Base-by-base conservation (phyloP, 1,140 invertebrate species). In the Drosophila sechellia region DNA sequence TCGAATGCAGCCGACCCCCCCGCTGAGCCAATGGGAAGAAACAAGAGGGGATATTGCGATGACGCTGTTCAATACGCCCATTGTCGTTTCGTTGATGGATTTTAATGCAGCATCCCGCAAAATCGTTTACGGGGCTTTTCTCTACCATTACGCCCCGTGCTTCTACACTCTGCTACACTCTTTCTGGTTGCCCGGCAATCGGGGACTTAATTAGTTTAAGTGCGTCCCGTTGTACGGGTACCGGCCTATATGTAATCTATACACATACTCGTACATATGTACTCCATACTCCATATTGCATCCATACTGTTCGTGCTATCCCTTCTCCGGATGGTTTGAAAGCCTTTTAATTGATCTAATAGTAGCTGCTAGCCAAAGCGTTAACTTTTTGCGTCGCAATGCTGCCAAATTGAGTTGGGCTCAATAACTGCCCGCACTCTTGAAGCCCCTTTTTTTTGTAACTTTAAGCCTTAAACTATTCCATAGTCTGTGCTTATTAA, bases 151-250 rank as follows among this genome's bases (percentile, higher is more conserved):
- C 64, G 65, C 61, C 37, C 59, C 17, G 20, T 35, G 11, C 40
- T 22, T n/a, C 22, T 17, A 11, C 11, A 15, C 37, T 35, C 13
- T 42, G 4, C 8, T 42, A 27, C 39, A 34, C 37, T 20, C 46
- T 65, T 43, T 27, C 46, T 65, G 60, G 64, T 68, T 68, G 60
- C 64, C 60, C 37, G 60, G 64, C 64, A 65, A 68, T 65, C 60
- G 65, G 46, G 46, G 46, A 37, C 60, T 68, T 68, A 68, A 68
- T 65, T 68, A 68, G 64, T 68, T 68, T 65, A 68, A 68, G 64
- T 65, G 64, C 59, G 60, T 65, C 60, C 37, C 37, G 20, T 68
- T 53, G 64, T 52, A 68, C 27, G 60, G 46, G 46, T 65, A 43
- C 22, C 13, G 12, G n/a, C 43, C 20, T 35, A 34, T 43, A 25